Conservation (phyloP, 2,888 invertebrate genomes). For the Apodemia hepburni region DNA sequence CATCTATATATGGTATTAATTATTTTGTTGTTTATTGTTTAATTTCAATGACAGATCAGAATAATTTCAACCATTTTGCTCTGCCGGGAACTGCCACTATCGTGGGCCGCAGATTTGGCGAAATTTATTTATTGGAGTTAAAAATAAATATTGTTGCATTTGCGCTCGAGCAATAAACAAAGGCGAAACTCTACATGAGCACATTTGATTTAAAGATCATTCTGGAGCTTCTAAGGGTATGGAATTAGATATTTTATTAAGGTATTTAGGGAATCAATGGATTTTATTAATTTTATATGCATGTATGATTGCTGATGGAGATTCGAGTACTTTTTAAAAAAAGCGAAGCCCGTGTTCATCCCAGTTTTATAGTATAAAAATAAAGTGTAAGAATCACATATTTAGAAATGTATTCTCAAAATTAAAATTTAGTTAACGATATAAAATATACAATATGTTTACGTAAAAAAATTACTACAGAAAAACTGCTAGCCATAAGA, state of each 20-base stretch:
- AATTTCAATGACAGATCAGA: too few relatives aligned
- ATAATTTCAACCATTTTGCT: conserved; percentile 32
- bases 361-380: conserved; percentile 31
- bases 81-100: conserved; percentile 33
- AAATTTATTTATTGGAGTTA: conserved; percentile 29
- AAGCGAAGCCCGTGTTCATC: conserved; percentile 27
- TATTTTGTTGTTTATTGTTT: too few relatives aligned
- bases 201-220: conserved; percentile 33
- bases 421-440: background rate
- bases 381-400: conserved; percentile 32
- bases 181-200: conserved; percentile 17
- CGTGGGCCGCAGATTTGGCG: conserved; percentile 27
- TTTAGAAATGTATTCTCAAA: conserved; percentile 1
- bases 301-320: conserved; percentile 31
- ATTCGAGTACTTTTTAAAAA: conserved; percentile 30
- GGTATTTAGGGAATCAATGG: background rate
- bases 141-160: conserved; percentile 32
- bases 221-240: conserved; percentile 30
- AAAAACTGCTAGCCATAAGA: background rate
- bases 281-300: conserved; percentile 26
- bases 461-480: background rate
- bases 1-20: too few relatives aligned
- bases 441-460: background rate
- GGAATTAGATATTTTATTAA: conserved; percentile 28
- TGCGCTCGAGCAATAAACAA: conserved; percentile 29